Evolutionary conservation across 2,888 invertebrate genomes (phyloP), one percentile per base, ranked within the genome.

Genomic region (Merodon equestris): DNA sequence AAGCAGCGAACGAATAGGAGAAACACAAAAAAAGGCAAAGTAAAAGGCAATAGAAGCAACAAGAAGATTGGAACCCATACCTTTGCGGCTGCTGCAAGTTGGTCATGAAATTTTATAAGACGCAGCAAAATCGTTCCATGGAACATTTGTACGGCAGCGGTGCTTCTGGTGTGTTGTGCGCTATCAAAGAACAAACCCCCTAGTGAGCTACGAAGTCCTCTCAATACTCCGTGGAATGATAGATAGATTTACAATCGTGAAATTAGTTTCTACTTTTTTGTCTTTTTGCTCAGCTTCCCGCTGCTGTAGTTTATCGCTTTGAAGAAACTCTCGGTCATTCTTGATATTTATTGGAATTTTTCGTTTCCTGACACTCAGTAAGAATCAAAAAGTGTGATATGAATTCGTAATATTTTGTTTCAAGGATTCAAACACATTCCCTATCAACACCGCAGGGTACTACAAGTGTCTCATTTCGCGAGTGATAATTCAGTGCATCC

Each of bases 111-210:
- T 89, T 87, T 89, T 89, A 89, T 88, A 89, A 89, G 88, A 88
- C 87, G 88, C 86, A 86, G 88, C 88, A 86, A 85, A 86, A 85
- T 84, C 86, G 84, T 83, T 83, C 84, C 85, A 83, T 82, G 87
- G 85, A 89, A 88, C 89, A 89, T 89, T 89, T 88, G 88, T 88
- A 87, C 84, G 85, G 86, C 86, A 87, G 86, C 87, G 86, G 86
- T 85, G 85, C 84, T 85, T 84, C 83, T 84, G 84, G 83, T 84
- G 86, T 86, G 87, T 87, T 86, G 85, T 85, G 86, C 71, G 61
- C 60, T 56, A 71, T 76, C 38, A 14, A 48, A 58, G 38, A 63
- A 34, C 27, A 40, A 40, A 3, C 0, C 13, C 54, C 64, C 53
- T 56, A 70, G 50, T 27, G 48, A 34, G 36, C 53, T 68, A 72